Conservation (phyloP, 2,797 vertebrate species). For the Falco novaeseelandiae region DNA sequence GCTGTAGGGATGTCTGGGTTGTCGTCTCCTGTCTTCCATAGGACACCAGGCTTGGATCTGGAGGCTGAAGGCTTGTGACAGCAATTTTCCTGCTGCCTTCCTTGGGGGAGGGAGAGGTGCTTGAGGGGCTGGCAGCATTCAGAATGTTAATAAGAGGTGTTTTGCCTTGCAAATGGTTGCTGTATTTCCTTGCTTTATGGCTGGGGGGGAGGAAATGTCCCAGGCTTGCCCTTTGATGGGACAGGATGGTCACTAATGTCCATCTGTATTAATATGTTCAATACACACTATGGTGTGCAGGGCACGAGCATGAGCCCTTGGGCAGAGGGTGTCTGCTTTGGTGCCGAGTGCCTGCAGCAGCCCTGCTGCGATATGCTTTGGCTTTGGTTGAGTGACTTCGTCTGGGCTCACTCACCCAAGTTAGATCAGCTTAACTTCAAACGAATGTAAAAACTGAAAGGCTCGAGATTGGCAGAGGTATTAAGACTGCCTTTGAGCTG, state of each 20-base stretch:
- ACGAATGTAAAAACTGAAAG: background rate
- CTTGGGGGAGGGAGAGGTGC: background rate
- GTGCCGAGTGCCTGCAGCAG: rapidly evolving
- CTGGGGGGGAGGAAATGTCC: background rate
- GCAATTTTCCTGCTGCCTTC: background rate
- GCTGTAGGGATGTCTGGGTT: background rate
- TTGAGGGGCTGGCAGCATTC: background rate
- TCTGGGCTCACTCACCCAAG: background rate
- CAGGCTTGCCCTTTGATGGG: background rate
- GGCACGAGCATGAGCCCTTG: background rate
- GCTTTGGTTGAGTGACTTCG: background rate
- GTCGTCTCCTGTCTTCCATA: background rate
- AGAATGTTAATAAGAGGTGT: background rate
- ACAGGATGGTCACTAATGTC: background rate
- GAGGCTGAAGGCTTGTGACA: background rate
- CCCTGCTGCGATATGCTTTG: background rate
- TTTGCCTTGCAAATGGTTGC: background rate
- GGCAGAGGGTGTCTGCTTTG: rapidly evolving
- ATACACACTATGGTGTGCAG: rapidly evolving
- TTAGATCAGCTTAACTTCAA: constrained; percentile 63
- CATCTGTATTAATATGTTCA: background rate
- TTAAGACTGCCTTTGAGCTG: constrained; percentile 34
- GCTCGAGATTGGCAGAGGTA: background rate
- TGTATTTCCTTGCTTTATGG: background rate
- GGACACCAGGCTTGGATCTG: background rate